Conservation (phyloP, 2,797 vertebrate genomes). For the Acanthiza pusilla region DNA sequence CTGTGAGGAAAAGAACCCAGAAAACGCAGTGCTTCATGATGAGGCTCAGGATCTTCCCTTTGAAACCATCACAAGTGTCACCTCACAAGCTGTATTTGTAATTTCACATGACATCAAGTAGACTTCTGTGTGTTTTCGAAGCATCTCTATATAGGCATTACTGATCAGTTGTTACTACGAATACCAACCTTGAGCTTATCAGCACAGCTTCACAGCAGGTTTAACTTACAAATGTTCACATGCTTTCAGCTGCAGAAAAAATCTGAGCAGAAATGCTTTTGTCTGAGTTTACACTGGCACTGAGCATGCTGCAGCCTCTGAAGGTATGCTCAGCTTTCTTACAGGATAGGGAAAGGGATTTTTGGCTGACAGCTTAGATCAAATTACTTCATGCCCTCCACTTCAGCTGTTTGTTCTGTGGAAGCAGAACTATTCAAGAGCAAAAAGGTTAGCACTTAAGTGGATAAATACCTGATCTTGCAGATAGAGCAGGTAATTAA, state of each 20-base stretch:
- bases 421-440: constrained; percentile 19
- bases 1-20: neutral
- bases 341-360: neutral
- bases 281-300: neutral
- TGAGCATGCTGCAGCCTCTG: neutral
- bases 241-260: neutral
- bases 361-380: constrained; percentile 28
- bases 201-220: neutral
- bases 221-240: neutral
- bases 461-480: constrained; percentile 20
- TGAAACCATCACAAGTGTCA: neutral
- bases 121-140: neutral
- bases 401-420: constrained; percentile 9
- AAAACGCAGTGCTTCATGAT: neutral
- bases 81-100: neutral
- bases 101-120: neutral
- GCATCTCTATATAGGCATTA: neutral
- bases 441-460: constrained; percentile 21
- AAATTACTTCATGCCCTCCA: neutral
- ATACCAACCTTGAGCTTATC: neutral
- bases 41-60: neutral
- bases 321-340: neutral
- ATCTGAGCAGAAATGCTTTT: neutral
- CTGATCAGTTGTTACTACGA: neutral
- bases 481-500: constrained; percentile 37